phyloP scores from a whole-genome alignment of 2,888 invertebrate species.

The Phortica magna region DNA sequence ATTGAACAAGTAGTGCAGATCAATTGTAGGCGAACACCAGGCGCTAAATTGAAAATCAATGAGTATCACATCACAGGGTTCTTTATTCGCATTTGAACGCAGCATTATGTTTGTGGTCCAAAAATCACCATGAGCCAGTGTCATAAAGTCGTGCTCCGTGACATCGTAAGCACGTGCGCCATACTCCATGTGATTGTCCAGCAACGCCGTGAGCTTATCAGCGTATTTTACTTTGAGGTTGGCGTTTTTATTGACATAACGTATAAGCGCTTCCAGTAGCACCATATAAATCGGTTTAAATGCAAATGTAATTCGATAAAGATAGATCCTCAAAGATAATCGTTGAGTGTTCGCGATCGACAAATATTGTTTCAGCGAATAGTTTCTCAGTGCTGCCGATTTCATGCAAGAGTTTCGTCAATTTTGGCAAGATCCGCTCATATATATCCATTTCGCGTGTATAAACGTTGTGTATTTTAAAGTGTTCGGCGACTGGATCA shows the following conservation, averaged over 20 bases:
- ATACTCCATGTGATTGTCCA: constrained; percentile 64
- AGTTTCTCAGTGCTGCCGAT: constrained; percentile 53
- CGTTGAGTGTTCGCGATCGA: constrained; percentile 58
- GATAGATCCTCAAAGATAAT: constrained; percentile 70
- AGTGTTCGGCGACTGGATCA: constrained; percentile 44
- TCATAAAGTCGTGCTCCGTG: constrained; percentile 55
- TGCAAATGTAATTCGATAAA: constrained; percentile 50
- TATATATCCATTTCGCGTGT: constrained; percentile 69
- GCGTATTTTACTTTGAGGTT: constrained; percentile 57
- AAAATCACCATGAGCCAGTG: constrained; percentile 68
- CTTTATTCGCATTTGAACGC: constrained; percentile 49
- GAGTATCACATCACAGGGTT: constrained; percentile 59
- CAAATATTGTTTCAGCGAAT: constrained; percentile 61
- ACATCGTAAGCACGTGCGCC: constrained; percentile 54
- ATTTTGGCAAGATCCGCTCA: constrained; percentile 62
- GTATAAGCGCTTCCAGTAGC: constrained; percentile 53
- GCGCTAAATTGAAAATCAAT: constrained; percentile 72
- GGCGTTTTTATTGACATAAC: constrained; percentile 49
- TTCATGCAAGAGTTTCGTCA: constrained; percentile 54
- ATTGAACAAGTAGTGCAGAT: constrained; percentile 70
- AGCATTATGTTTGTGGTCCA: constrained; percentile 73
- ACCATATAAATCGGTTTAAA: constrained; percentile 51
- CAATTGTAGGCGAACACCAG: constrained; percentile 69
- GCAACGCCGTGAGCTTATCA: constrained; percentile 57
- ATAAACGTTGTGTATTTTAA: constrained; percentile 54